Conservation (phyloP, 2,113 vertebrate genomes). For the Hassar affinis region DNA sequence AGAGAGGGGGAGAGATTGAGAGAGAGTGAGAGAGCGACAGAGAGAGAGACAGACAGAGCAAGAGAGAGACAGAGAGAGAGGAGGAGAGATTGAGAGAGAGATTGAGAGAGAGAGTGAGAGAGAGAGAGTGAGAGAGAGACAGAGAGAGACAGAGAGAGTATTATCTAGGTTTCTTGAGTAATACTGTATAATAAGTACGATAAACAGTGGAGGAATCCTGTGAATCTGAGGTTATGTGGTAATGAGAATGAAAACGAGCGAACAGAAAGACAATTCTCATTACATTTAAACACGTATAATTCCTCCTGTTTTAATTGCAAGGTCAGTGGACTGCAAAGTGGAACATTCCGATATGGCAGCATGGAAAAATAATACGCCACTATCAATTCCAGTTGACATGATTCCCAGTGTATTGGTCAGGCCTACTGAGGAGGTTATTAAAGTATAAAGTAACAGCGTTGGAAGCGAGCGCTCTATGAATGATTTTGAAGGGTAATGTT, state of each 20-base stretch:
- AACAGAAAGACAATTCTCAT: not conserved
- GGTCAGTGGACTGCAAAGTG: not conserved
- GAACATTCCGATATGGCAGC: constrained; percentile 14
- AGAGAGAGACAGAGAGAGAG: too few species aligned
- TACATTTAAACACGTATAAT: not conserved
- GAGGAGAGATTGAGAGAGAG: too few species aligned
- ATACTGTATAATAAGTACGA: not conserved
- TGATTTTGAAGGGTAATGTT: constrained; percentile 9
- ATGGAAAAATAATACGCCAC: constrained; percentile 26
- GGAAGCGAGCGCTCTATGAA: constrained; percentile 24
- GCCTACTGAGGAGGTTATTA: constrained; percentile 28
- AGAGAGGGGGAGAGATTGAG: too few species aligned
- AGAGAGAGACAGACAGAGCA: too few species aligned
- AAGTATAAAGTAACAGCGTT: constrained; percentile 40
- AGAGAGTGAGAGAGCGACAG: too few species aligned
- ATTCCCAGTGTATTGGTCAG: constrained; percentile 29
- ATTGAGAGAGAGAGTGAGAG: too few species aligned
- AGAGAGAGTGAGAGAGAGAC: too few species aligned
- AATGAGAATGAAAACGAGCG: not conserved
- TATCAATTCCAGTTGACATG: constrained; percentile 31
- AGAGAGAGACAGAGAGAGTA: too few species aligned
- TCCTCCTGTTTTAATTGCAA: not conserved
- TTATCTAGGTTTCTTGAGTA: not conserved
- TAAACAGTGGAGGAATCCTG: not conserved
- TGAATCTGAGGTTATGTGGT: not conserved